These are phyloP conservation scores for Marmota flaviventris DNA, from an alignment of 2,113 vertebrate species.

Conservation along the genomic window DNA sequence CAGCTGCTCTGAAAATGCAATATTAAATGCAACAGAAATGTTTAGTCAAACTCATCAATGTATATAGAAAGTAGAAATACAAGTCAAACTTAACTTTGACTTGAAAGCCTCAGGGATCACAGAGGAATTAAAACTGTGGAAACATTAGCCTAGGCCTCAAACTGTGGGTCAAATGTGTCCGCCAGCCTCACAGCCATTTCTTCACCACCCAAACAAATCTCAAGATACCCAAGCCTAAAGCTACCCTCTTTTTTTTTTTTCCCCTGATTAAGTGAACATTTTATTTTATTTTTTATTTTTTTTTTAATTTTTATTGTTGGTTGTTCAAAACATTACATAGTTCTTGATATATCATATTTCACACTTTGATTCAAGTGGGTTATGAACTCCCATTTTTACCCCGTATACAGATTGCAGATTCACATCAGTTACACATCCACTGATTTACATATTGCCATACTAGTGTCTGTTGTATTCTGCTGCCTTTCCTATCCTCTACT, in stretches of 20 bases:
- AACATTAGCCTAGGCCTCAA: not conserved
- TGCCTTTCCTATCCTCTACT: too few species aligned
- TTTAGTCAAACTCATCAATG: not conserved
- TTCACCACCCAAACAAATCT: not conserved
- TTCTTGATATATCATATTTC: too few species aligned
- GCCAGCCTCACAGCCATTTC: not conserved
- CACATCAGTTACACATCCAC: too few species aligned
- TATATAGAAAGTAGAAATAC: not conserved
- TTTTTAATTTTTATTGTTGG: too few species aligned
- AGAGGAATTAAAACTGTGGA: not conserved
- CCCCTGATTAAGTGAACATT: too few species aligned
- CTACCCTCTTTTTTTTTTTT: not conserved
- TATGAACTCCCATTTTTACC: too few species aligned
- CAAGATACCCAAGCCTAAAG: not conserved
- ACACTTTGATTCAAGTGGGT: too few species aligned
- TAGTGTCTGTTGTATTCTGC: too few species aligned
- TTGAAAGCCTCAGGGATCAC: not conserved
- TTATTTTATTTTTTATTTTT: too few species aligned
- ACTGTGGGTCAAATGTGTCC: not conserved
- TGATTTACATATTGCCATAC: too few species aligned
- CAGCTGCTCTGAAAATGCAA: slow-evolving; percentile 7
- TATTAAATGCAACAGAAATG: not conserved
- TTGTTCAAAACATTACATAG: too few species aligned
- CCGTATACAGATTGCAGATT: too few species aligned
- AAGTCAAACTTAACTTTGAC: slow-evolving; percentile 5